Conservation (phyloP, 2,113 vertebrate species). For the Tachysurus vachellii region DNA sequence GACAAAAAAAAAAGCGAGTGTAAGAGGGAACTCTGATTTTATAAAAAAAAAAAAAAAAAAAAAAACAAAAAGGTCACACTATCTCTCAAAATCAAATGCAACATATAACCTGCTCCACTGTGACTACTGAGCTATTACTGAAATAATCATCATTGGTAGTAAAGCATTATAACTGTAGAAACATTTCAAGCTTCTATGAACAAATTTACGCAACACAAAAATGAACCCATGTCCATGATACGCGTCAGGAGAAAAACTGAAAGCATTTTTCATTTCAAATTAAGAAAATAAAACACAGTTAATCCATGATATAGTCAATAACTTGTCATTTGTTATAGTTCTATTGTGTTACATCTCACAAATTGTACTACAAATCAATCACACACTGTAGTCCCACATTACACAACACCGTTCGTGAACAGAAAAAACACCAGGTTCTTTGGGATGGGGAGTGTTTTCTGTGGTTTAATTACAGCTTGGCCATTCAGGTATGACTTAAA, state of each 20-base stretch:
- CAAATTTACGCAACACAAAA: background rate
- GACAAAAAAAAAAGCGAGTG: conserved; percentile 14
- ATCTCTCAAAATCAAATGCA: conserved; percentile 4
- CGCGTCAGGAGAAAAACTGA: background rate
- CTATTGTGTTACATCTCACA: background rate
- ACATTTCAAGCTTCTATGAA: background rate
- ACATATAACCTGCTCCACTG: background rate
- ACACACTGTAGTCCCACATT: background rate
- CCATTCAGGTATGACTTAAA: background rate
- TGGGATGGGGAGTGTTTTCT: background rate
- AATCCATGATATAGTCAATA: background rate
- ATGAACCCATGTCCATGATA: background rate
- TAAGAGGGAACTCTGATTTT: conserved; percentile 7
- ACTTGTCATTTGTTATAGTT: background rate
- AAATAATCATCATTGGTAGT: background rate
- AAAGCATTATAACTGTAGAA: no score
- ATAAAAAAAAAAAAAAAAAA: conserved; percentile 5
- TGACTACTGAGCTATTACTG: background rate
- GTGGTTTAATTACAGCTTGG: background rate
- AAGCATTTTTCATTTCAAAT: background rate
- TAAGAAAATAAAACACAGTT: background rate
- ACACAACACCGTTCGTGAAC: background rate
- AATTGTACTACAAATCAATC: background rate
- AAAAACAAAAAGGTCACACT: background rate
- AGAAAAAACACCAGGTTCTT: no score